Evolutionary conservation across 2,888 invertebrate species (phyloP).

Genomic region (Steinernema hermaphroditum): DNA sequence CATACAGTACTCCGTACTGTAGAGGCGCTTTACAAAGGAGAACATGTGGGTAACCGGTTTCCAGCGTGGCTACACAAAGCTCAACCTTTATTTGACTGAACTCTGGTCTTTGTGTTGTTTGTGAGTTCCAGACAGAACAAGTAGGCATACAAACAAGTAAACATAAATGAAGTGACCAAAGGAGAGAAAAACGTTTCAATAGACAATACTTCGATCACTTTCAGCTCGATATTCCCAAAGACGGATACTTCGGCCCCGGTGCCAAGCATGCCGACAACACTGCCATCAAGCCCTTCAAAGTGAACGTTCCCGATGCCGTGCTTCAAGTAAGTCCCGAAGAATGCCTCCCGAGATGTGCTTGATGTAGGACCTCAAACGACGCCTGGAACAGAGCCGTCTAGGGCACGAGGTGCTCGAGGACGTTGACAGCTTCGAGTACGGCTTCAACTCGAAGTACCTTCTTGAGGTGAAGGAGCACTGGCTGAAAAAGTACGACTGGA

Average conservation of each 20-base stretch:
- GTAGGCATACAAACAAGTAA: too few relatives aligned
- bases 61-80: too few relatives aligned
- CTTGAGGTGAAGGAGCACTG: constrained; percentile 77
- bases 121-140: too few relatives aligned
- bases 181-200: too few relatives aligned
- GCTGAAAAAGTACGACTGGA: constrained; percentile 78
- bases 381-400: constrained; percentile 70
- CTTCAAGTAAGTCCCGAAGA: constrained; percentile 40
- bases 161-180: too few relatives aligned
- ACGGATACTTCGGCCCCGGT: constrained; percentile 57
- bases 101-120: too few relatives aligned
- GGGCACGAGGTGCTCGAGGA: constrained; percentile 60
- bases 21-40: too few relatives aligned
- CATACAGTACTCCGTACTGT: too few relatives aligned
- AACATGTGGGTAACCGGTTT: too few relatives aligned
- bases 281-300: constrained; percentile 51
- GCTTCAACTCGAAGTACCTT: constrained; percentile 74
- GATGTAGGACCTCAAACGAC: constrained; percentile 53
- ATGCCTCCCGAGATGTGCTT: neutral
- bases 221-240: constrained; percentile 46
- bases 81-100: too few relatives aligned
- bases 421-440: constrained; percentile 76
- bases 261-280: constrained; percentile 45
- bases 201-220: too few relatives aligned
- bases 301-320: constrained; percentile 48